Evolutionary conservation across 2,797 vertebrate species (phyloP), one percentile per base, ranked within the genome.

Genomic region (Columba guinea): DNA sequence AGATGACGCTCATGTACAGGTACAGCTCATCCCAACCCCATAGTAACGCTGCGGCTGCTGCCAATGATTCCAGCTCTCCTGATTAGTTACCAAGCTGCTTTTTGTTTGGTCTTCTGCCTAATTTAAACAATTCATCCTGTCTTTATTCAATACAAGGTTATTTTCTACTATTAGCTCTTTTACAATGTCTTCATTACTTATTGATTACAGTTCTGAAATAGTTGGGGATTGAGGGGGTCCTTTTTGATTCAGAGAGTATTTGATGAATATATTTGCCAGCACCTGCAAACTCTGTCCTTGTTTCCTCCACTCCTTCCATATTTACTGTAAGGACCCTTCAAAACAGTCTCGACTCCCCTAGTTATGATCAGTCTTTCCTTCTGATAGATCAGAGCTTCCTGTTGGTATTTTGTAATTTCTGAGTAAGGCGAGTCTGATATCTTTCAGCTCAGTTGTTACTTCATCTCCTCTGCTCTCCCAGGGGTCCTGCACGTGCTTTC

Each of bases 391-490:
- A 52, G 94, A 84, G 76, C 48, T 73, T 90, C 79, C 73, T 68
- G 55, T 60, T n/a, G 77, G 37, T 81, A 80, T 34, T 37, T 56
- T 87, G 75, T 87, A 69, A 14, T 64, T 83, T 83, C 71, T 85
- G 78, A 76, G 76, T 62, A 28, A 73, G 83, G 65, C 51, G 39
- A 48, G 78, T 27, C 70, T 75, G 89, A 5, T 65, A 32, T 27
- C 84, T 93, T 35, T 65, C 79, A 81, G 82, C 87, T 94, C 85
- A 28, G 67, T 60, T 56, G 55, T 55, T 93, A n/a, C 91, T 90
- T 79, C 67, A 11, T 90, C 94, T 89, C 85, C 87, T 73, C 64
- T 69, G 79, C 89, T 60, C 85, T 96, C 91, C 93, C 94, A 51
- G 59, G 94, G 93, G 94, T 88, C 93, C 49, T 51, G 52, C 87